These are phyloP conservation scores for Ophiothrix spiculata DNA, from an alignment of 35 echinoderm and acorn worm species.

Conservation along the genomic window DNA sequence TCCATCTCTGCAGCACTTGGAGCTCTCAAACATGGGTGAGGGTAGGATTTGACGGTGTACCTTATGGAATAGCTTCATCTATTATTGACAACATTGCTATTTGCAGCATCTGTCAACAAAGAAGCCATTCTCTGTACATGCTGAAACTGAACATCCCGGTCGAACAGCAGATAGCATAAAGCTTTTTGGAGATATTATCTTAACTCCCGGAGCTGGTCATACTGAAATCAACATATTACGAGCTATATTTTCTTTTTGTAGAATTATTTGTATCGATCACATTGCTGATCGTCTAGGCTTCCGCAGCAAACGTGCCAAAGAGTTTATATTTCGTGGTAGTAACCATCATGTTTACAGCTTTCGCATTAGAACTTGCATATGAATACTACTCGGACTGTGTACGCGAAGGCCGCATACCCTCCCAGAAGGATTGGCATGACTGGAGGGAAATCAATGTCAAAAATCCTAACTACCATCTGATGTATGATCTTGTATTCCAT, in stretches of 20 bases:
- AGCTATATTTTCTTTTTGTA: neutral
- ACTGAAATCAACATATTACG: slow-evolving; percentile 1
- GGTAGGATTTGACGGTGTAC: slow-evolving; percentile 28
- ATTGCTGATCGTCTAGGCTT: neutral
- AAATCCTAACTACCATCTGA: neutral
- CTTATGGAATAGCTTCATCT: slow-evolving; percentile 4
- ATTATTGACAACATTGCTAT: slow-evolving; percentile 9
- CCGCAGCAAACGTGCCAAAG: neutral
- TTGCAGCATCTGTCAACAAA: neutral
- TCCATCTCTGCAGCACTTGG: too few species aligned
- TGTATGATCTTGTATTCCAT: neutral
- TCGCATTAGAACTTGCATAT: neutral
- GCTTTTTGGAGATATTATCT: neutral
- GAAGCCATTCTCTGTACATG: slow-evolving; percentile 12
- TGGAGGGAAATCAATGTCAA: neutral
- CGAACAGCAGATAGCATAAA: neutral
- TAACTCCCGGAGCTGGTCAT: neutral
- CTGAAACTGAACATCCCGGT: neutral
- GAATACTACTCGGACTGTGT: too few species aligned
- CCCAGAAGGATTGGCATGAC: neutral
- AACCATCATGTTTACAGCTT: neutral
- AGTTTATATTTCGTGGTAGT: neutral
- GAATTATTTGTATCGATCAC: neutral
- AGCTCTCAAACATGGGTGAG: too few species aligned
- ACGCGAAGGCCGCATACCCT: too few species aligned